A percentile compares a stretch with the other conserved stretches of the same genome.
Evolutionary conservation across 2,888 invertebrate genomes (phyloP).

Genomic region (Brachypalpus laphriformis): DNA sequence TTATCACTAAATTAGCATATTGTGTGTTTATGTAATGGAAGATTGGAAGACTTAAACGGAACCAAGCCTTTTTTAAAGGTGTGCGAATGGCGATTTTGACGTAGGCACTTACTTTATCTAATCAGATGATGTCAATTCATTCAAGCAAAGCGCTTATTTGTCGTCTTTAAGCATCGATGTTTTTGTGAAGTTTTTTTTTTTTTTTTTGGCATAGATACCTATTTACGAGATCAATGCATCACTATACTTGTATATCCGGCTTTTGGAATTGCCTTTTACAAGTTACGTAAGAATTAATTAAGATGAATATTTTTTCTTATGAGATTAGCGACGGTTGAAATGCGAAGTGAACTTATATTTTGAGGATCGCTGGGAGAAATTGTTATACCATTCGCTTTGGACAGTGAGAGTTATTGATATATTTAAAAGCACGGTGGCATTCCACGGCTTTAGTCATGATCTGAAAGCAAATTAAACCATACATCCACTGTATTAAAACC

Average conservation of each 20-base stretch:
- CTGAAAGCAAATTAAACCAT: too few species aligned
- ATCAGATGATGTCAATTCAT: neutral
- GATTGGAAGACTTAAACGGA: neutral
- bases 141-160: neutral
- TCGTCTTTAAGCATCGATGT: conserved; percentile 4
- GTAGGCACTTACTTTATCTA: neutral
- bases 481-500: too few species aligned
- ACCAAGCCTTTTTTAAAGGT: neutral
- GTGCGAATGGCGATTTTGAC: neutral
- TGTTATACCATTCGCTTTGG: neutral
- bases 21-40: neutral
- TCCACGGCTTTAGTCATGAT: too few species aligned
- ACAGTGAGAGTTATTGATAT: neutral
- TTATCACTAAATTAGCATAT: neutral
- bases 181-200: neutral
- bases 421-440: too few species aligned
- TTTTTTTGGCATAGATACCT: neutral
- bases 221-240: neutral
- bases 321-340: neutral
- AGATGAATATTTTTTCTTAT: neutral
- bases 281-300: neutral
- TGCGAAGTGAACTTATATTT: neutral
- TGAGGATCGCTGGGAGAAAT: neutral
- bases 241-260: neutral
- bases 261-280: neutral